Percentiles rank a stretch among this genome's conserved stretches.
Evolutionary conservation across 2,113 vertebrate species (phyloP).

Genomic region (Strix uralensis): DNA sequence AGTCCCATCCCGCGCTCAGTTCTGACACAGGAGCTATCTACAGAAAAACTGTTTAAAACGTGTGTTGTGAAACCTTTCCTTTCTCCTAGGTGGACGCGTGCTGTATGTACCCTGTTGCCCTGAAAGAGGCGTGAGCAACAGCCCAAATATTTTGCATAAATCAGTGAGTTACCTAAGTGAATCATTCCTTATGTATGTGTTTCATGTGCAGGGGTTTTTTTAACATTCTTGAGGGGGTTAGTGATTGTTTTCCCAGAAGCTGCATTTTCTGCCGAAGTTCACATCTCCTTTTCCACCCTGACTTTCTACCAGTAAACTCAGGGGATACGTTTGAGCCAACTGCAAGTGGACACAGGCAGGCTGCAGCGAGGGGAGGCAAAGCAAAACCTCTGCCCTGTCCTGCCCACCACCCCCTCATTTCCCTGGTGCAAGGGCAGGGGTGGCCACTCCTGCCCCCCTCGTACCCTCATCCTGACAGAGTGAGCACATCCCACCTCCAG

Average conservation of each 20-base stretch:
- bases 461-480: fast-evolving
- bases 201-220: not conserved
- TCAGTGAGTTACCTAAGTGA: not conserved
- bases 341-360: not conserved
- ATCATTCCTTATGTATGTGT: not conserved
- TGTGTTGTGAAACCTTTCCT: not conserved
- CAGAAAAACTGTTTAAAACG: not conserved
- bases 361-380: not conserved
- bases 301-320: not conserved
- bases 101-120: not conserved
- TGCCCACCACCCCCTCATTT: not conserved
- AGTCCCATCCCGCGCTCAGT: fast-evolving
- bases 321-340: not conserved
- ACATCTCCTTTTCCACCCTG: not conserved
- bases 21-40: not conserved
- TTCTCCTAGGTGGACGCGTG: not conserved
- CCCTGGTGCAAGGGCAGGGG: not conserved
- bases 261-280: not conserved
- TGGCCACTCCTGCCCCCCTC: not conserved
- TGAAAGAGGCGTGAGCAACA: not conserved
- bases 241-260: not conserved
- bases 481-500: not conserved
- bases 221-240: not conserved
- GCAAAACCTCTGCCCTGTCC: not conserved
- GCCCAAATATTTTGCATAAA: not conserved